A percentile compares a stretch with the other conserved stretches of the same genome.
These are phyloP conservation scores for Echinops telfairi DNA, from an alignment of 2,113 vertebrate genomes.

Conservation along the genomic window DNA sequence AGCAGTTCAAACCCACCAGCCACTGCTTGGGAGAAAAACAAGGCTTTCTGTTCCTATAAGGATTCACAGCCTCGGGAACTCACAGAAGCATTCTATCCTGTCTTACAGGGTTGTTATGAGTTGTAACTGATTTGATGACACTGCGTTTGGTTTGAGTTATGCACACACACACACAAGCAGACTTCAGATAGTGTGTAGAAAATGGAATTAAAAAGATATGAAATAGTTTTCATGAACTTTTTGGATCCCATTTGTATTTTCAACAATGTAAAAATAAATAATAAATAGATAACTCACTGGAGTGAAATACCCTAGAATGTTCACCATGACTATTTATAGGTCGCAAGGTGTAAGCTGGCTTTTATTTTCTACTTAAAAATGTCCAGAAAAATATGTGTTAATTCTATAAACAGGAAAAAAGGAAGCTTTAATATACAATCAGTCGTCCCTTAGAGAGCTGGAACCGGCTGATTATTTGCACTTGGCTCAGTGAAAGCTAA, in stretches of 20 bases:
- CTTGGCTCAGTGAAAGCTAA: not conserved
- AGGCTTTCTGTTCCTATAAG: no score
- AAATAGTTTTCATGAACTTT: no score
- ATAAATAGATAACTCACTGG: not conserved
- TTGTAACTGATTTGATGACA: no score
- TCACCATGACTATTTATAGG: not conserved
- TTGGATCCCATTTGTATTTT: not conserved
- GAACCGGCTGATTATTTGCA: not conserved
- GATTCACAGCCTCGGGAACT: no score
- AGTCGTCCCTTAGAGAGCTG: not conserved
- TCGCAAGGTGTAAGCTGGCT: constrained; percentile 5
- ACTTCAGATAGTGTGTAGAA: no score
- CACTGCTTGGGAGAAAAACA: no score
- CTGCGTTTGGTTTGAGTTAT: no score
- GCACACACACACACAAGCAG: not conserved
- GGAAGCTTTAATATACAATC: not conserved
- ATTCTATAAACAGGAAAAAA: constrained; percentile 29
- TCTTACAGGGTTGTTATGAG: no score
- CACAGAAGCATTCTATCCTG: no score
- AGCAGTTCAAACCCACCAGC: no score
- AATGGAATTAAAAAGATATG: no score
- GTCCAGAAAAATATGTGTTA: not conserved
- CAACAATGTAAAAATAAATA: not conserved
- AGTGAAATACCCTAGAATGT: not conserved
- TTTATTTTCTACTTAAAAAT: constrained; percentile 38